A percentile compares a stretch with the other conserved stretches of the same genome.
phyloP scores from a whole-genome alignment of 2,113 vertebrate species.

The Cynopterus brachyotis region DNA sequence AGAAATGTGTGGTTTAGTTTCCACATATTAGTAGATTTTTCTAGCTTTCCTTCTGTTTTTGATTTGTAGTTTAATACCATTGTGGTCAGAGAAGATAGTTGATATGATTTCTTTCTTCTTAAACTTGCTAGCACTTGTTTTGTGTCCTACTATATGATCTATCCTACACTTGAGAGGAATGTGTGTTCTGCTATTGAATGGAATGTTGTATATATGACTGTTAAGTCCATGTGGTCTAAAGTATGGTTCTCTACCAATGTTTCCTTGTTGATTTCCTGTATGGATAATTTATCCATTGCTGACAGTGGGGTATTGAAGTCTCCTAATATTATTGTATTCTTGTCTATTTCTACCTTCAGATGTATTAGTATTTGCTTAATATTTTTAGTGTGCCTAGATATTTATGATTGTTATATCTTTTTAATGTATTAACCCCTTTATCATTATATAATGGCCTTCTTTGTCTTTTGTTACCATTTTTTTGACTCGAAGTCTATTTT shows the following conservation, averaged over 20 bases:
- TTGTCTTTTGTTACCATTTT: background rate
- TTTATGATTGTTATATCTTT: background rate
- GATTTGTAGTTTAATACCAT: background rate
- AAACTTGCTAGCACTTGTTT: background rate
- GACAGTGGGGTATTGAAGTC: background rate
- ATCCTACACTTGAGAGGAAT: background rate
- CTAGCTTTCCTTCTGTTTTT: background rate
- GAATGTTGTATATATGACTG: background rate
- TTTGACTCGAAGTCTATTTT: background rate
- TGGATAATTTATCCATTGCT: background rate
- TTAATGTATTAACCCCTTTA: background rate
- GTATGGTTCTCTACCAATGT: background rate
- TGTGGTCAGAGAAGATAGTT: background rate
- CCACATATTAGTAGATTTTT: background rate
- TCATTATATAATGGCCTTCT: background rate
- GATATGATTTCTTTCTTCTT: background rate
- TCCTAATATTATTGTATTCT: background rate
- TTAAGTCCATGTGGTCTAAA: background rate
- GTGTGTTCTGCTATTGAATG: background rate
- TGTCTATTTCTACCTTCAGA: background rate
- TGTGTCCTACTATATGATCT: background rate
- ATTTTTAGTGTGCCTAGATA: background rate
- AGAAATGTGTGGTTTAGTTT: background rate
- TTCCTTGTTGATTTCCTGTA: background rate
- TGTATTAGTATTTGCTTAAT: background rate